Base-by-base conservation (phyloP, 35 echinoderm and acorn worm species). In the Apostichopus californicus region DNA sequence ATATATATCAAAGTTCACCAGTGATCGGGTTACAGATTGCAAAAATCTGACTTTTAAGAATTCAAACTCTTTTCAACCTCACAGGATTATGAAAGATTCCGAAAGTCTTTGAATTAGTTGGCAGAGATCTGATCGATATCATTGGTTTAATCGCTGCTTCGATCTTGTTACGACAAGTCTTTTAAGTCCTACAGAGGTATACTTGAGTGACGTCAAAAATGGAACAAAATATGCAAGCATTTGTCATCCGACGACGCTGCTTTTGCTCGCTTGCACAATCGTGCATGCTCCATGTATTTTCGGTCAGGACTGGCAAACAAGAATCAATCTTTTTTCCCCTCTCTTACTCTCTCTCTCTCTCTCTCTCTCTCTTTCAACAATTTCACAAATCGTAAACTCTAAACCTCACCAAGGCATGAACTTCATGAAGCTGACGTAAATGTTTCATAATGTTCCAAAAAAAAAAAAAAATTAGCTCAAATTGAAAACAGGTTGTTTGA, bases 401-500 rank as follows among this genome's bases (percentile, higher is more conserved):
- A 13, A 22, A 18, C 17, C 71, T n/a, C 25, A 81, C 28, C 81
- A 58, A 58, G 18, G n/a, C 81, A 85, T 85, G 81, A 85, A 85
- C 54, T 85, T 59, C 17, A 8, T 75, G 71, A 75, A 58, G 57
- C n/a, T 20, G 55, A 56, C 56, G 81, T 85, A 81, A 8, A 61
- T 46, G 34, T 46, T 46, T 68, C 6, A 18, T 18, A 85, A 85
- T 85, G 81, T 85, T 85, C 81, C 8, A 46, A 46, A 46, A 85
- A 14, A 8, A 59, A 13, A n/a, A 17, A 13, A 57, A 85, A 85
- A 85, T 85, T 85, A 22, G 71, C 71, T 75, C 71, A 75, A 75
- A 75, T 75, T 75, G 71, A 85, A 85, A 85, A 85, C 81, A 59
- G 52, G 55, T 59, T 85, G 81, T 85, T 60, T 6, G 71, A 75